Base-by-base conservation (phyloP, 2,888 invertebrate species). In the Agonopterix subpropinquella region DNA sequence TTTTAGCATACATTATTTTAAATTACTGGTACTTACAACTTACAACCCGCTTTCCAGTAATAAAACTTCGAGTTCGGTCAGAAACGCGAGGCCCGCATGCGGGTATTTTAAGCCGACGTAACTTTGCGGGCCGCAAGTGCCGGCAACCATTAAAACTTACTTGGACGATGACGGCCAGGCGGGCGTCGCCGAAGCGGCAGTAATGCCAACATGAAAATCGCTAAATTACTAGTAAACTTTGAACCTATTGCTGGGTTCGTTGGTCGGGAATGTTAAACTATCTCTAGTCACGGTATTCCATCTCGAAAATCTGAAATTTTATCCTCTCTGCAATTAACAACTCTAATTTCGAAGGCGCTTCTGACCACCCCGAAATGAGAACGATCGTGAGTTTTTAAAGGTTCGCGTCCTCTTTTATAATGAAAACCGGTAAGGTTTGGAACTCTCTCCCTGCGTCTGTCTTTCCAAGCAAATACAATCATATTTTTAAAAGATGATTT, bases 91-190 rank as follows among this genome's bases (percentile, higher is more conserved):
- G 64, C 73, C 73, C 70, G 68, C 68, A 71, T 72, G 64, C 59
- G 42, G 60, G 62, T 58, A 59, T 62, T 69, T 58, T 53, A 61
- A 65, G 65, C 62, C 63, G 57, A 37, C 41, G 48, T 58, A 65
- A 65, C 57, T 65, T 61, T 58, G 58, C 63, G 56, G 62, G 59
- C 56, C 52, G 57, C 57, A 68, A 75, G 68, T 70, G 66, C 64
- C 65, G 64, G 54, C 66, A 56, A 58, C 75, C 70, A 77, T 80
- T 79, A 78, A 80, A 80, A 80, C 71, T 80, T 77, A 64, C 65
- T 63, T 65, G 51, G 57, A 55, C 57, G 53, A 58, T 53, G 56
- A 49, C 58, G 61, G 55, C 58, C 54, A 53, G 53, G 52, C 55
- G 41, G 60, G 55, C 56, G 57, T 55, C 54, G 54, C 35, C 59